A percentile compares a stretch with the other conserved stretches of the same genome.
Evolutionary conservation across 1,140 invertebrate genomes (phyloP).

Genomic region (Drosophila mojavensis): DNA sequence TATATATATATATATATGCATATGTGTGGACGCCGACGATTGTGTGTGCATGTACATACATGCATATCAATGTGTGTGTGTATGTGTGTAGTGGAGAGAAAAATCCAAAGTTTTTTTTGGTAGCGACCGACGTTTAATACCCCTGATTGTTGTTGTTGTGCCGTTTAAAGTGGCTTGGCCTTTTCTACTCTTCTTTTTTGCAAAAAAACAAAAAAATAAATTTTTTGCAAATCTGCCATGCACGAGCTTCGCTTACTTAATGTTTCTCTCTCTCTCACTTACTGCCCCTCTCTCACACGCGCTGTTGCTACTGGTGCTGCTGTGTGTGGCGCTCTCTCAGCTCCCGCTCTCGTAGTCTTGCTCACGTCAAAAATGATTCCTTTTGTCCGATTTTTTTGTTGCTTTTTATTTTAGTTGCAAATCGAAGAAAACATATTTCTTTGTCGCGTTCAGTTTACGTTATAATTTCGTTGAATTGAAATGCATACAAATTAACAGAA

Average conservation of each 20-base stretch:
- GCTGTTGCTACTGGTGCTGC: constrained; percentile 14
- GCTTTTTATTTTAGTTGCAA: constrained; percentile 37
- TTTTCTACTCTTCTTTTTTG: constrained; percentile 44
- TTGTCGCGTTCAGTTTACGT: constrained; percentile 49
- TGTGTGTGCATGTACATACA: constrained; percentile 26
- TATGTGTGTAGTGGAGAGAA: constrained; percentile 31
- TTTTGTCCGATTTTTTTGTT: constrained; percentile 47
- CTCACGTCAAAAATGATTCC: constrained; percentile 65
- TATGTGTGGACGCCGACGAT: constrained; percentile 34
- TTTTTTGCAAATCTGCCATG: constrained; percentile 67
- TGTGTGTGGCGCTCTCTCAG: constrained; percentile 41
- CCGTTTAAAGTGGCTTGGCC: constrained; percentile 47
- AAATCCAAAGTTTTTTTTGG: constrained; percentile 31
- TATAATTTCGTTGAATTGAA: constrained; percentile 51
- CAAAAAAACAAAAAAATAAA: constrained; percentile 40
- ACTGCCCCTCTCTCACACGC: constrained; percentile 30
- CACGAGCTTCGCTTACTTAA: constrained; percentile 75
- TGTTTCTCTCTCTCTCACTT: constrained; percentile 17
- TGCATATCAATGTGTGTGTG: constrained; percentile 22
- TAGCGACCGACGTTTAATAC: constrained; percentile 46
- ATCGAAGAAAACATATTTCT: constrained; percentile 55
- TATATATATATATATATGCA: constrained; percentile 42
- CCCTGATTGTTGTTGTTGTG: constrained; percentile 35
- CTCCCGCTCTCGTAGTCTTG: constrained; percentile 30
- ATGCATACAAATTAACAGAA: constrained; percentile 29